phyloP scores from a whole-genome alignment of 1,140 invertebrate species.

The Cotesia glomerata region DNA sequence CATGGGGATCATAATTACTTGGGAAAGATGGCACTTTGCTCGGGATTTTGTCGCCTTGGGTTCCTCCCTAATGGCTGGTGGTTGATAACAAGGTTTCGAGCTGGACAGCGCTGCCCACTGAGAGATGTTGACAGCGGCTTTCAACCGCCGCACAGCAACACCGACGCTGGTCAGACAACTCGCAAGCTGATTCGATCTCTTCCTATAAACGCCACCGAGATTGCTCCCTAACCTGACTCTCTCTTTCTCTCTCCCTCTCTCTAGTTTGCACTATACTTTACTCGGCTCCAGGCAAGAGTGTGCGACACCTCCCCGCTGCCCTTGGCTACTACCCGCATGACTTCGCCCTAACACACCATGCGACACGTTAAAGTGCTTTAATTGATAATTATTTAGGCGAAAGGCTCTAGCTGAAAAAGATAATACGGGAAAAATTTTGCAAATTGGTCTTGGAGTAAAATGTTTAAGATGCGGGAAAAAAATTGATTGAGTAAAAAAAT shows the following conservation, averaged over 20 bases:
- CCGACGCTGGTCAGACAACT: slow-evolving; percentile 14
- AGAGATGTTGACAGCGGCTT: slow-evolving; percentile 65
- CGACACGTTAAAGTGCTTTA: not conserved
- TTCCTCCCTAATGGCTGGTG: slow-evolving; percentile 60
- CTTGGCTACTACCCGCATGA: too few species aligned
- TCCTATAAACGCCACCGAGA: slow-evolving; percentile 9
- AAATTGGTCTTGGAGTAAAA: too few species aligned
- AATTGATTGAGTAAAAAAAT: too few species aligned
- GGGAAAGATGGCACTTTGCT: slow-evolving; percentile 64
- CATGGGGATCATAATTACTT: slow-evolving; percentile 56
- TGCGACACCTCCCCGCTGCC: too few species aligned
- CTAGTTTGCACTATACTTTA: too few species aligned
- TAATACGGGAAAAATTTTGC: too few species aligned
- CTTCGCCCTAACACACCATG: too few species aligned
- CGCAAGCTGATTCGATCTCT: slow-evolving; percentile 3
- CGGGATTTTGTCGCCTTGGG: slow-evolving; percentile 63
- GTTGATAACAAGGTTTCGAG: slow-evolving; percentile 63
- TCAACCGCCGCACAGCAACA: slow-evolving; percentile 48
- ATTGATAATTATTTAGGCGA: not conserved
- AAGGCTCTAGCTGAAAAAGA: too few species aligned
- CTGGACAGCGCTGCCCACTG: slow-evolving; percentile 56
- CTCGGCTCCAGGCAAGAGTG: too few species aligned
- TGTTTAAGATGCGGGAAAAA: too few species aligned
- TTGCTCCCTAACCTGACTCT: not conserved
- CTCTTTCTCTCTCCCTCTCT: not conserved